Evolutionary conservation across 2,888 invertebrate genomes (phyloP).

Genomic region (Harpalus rufipes): DNA sequence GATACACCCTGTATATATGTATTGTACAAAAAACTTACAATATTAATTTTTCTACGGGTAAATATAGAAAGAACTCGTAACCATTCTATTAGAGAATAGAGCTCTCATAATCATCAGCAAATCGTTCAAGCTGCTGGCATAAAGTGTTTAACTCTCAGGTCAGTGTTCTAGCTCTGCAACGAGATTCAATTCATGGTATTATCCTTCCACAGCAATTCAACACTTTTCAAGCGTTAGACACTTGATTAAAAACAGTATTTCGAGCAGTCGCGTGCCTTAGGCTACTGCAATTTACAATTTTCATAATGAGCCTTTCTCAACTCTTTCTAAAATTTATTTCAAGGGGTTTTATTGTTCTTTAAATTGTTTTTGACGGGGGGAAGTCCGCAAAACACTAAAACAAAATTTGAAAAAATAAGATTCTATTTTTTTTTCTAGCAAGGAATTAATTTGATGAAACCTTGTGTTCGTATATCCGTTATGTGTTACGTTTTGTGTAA

Average conservation of each 20-base stretch:
- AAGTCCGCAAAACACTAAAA: neutral
- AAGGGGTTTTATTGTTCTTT: neutral
- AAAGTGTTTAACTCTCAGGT: constrained; percentile 8
- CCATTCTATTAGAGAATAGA: neutral
- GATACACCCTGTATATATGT: too few relatives aligned
- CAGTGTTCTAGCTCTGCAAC: constrained; percentile 15
- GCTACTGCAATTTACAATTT: constrained; percentile 37
- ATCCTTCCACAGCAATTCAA: constrained; percentile 28
- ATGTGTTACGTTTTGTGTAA: neutral
- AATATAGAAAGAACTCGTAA: neutral
- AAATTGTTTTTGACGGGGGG: neutral
- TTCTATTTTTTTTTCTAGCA: too few relatives aligned
- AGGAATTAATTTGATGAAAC: neutral
- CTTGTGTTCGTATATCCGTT: neutral
- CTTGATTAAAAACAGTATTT: constrained; percentile 54
- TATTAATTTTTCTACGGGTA: neutral
- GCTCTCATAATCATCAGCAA: neutral
- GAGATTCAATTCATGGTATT: constrained; percentile 12
- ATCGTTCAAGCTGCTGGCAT: neutral
- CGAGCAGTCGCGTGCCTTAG: constrained; percentile 43
- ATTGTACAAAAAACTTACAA: too few relatives aligned
- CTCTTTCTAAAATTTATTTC: neutral
- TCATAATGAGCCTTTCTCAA: constrained; percentile 31
- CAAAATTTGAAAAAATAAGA: neutral
- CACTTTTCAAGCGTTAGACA: constrained; percentile 50